Conservation (phyloP, 2,888 invertebrate species). For the Lysandra coridon region DNA sequence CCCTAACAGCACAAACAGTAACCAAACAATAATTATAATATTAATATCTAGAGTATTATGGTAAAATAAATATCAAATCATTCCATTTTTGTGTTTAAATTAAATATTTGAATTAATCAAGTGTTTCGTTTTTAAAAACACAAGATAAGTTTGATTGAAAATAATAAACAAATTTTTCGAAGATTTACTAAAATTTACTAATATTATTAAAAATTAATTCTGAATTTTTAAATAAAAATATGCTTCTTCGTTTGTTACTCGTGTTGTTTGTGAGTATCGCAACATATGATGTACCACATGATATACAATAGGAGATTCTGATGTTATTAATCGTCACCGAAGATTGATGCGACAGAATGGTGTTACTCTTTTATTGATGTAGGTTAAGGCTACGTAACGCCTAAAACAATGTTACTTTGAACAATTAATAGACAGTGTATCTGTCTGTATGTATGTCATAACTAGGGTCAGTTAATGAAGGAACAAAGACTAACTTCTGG, state of each 20-base stretch:
- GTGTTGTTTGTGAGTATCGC: conserved; percentile 48
- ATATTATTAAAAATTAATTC: neutral
- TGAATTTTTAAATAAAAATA: neutral
- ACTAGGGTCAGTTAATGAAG: conserved; percentile 26
- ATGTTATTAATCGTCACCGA: conserved; percentile 64
- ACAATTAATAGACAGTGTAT: conserved; percentile 25
- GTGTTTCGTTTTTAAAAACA: too few relatives aligned
- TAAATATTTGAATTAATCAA: too few relatives aligned
- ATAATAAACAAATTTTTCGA: too few relatives aligned
- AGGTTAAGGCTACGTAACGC: conserved; percentile 56
- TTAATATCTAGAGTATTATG: neutral
- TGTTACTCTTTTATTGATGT: conserved; percentile 55
- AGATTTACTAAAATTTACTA: too few relatives aligned
- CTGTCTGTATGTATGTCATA: neutral
- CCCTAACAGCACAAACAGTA: neutral
- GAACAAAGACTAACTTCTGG: conserved; percentile 28
- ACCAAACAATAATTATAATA: neutral
- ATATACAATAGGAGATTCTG: conserved; percentile 68
- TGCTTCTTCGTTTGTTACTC: neutral
- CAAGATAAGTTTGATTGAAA: too few relatives aligned
- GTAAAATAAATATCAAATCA: too few relatives aligned
- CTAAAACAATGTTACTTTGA: conserved; percentile 33
- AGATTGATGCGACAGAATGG: conserved; percentile 69
- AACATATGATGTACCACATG: conserved; percentile 44
- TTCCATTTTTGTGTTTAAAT: too few relatives aligned